Evolutionary conservation across 2,797 vertebrate genomes (phyloP).

Genomic region (Danionella dracula): DNA sequence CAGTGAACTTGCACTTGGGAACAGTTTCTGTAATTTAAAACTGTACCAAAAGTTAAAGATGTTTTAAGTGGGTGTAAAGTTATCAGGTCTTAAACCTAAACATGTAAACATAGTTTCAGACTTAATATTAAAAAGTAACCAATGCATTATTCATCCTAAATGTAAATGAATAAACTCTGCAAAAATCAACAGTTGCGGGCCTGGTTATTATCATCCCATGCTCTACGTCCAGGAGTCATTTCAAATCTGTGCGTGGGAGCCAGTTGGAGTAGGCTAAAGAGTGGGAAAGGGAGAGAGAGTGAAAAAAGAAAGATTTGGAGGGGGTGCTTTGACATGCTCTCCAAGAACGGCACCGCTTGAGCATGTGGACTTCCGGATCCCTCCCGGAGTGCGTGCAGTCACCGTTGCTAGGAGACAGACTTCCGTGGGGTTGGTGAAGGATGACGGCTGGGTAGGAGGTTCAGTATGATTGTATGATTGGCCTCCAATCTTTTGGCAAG

Average conservation of each 20-base stretch:
- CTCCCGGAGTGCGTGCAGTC: constrained; percentile 69
- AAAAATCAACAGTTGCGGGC: constrained; percentile 49
- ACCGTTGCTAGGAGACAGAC: constrained; percentile 74
- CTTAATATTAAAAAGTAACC: constrained; percentile 33
- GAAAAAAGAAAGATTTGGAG: constrained; percentile 49
- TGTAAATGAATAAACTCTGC: too few species aligned
- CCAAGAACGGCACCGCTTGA: constrained; percentile 71
- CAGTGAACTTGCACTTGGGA: not conserved
- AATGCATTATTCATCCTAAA: constrained; percentile 31
- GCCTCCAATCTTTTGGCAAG: constrained; percentile 47
- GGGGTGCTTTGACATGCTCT: constrained; percentile 65
- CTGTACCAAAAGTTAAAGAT: not conserved
- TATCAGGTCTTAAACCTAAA: constrained; percentile 15
- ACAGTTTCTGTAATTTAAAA: not conserved
- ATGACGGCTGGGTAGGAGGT: constrained; percentile 56
- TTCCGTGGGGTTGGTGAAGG: constrained; percentile 62
- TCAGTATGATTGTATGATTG: constrained; percentile 45
- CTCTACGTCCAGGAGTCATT: constrained; percentile 55
- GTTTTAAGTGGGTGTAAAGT: not conserved
- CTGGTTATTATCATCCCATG: constrained; percentile 63
- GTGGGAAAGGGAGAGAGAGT: constrained; percentile 39
- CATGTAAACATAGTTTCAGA: constrained; percentile 27
- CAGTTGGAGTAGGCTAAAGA: constrained; percentile 57
- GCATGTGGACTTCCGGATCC: constrained; percentile 72
- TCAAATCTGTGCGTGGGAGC: constrained; percentile 63